Percentiles rank a stretch among this genome's conserved stretches.
Evolutionary conservation across 2,888 invertebrate species (phyloP).

Genomic region (Hirtodrosophila trivittata): DNA sequence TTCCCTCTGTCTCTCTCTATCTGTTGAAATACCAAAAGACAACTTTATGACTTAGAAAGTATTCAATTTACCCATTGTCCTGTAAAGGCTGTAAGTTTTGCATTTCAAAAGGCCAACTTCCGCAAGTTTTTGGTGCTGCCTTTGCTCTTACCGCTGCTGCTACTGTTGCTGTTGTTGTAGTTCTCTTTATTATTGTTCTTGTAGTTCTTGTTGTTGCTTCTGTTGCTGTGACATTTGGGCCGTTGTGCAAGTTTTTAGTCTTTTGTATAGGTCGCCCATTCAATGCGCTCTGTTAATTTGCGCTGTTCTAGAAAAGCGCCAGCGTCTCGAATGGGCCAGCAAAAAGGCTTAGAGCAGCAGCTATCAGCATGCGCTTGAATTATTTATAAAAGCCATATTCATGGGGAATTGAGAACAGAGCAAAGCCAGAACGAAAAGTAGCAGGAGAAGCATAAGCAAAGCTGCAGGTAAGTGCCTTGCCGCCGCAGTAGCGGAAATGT

Average conservation of each 20-base stretch:
- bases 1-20: no score
- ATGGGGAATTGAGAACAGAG: conserved; percentile 54
- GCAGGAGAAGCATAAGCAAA: not conserved
- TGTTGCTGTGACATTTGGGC: conserved; percentile 64
- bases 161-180: conserved; percentile 19
- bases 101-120: conserved; percentile 11
- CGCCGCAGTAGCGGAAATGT: conserved; percentile 66
- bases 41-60: not conserved
- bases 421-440: conserved; percentile 1
- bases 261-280: conserved; percentile 55
- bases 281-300: conserved; percentile 78
- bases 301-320: conserved; percentile 56
- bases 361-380: conserved; percentile 75
- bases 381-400: conserved; percentile 78
- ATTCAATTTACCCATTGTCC: conserved; percentile 1
- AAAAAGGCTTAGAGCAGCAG: conserved; percentile 55
- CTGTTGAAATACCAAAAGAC: not conserved
- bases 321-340: conserved; percentile 36
- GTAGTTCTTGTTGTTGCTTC: conserved; percentile 13
- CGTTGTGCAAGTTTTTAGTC: conserved; percentile 44
- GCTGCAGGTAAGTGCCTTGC: conserved; percentile 43
- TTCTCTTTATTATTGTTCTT: conserved; percentile 9
- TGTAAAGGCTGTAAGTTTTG: conserved; percentile 19
- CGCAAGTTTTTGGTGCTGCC: conserved; percentile 59
- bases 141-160: conserved; percentile 7